Percentiles rank a stretch among this genome's conserved stretches.
Evolutionary conservation across 2,113 vertebrate genomes (phyloP).

Genomic region (Cryptoleucopteryx plumbea): DNA sequence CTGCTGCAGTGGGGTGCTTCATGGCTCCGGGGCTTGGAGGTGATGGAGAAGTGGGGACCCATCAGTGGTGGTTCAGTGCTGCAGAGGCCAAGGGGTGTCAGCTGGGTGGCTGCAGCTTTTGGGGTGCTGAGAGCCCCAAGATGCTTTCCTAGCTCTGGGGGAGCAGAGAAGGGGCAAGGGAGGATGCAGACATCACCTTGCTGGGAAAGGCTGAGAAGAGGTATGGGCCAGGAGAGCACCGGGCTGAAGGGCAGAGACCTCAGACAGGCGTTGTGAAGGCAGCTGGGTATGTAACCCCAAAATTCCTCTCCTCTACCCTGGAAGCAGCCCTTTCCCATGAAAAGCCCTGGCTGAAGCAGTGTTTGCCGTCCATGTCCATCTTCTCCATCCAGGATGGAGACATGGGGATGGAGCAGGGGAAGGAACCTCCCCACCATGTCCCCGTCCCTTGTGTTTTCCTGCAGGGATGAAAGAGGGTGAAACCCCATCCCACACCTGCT

Average conservation of each 20-base stretch:
- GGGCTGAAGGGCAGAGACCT: background rate
- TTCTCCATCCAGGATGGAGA: background rate
- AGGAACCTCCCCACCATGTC: accelerated
- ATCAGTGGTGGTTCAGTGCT: background rate
- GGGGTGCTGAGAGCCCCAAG: background rate
- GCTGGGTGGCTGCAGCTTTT: background rate
- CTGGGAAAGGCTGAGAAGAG: background rate
- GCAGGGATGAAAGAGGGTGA: background rate
- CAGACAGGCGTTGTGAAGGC: background rate
- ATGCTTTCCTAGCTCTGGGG: background rate
- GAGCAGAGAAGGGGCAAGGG: accelerated
- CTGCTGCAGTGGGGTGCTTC: accelerated
- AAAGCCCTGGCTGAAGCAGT: background rate
- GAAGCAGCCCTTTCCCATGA: background rate
- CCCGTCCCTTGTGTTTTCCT: background rate
- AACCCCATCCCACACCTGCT: background rate
- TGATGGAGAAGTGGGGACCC: background rate
- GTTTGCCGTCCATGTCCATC: accelerated
- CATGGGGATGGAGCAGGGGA: background rate
- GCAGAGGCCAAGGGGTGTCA: background rate
- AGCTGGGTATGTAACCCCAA: background rate
- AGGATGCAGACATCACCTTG: accelerated
- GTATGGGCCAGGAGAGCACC: background rate
- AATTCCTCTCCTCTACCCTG: background rate
- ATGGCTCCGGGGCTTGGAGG: accelerated